Evolutionary conservation across 2,888 invertebrate species (phyloP), one percentile per base, ranked within the genome.

Genomic region (Ommatoiulus sabulosus): DNA sequence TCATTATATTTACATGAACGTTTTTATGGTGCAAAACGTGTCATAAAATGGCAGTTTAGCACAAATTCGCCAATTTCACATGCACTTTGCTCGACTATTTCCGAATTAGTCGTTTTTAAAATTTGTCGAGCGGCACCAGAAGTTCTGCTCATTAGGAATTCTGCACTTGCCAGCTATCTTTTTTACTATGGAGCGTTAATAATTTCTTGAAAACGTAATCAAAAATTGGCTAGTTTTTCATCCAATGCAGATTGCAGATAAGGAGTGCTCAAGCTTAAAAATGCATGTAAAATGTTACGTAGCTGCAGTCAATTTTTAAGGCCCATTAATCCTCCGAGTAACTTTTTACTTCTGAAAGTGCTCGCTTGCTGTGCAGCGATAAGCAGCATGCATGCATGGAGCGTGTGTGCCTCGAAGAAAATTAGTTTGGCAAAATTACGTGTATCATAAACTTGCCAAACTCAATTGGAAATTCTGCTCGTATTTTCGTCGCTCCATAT

Each of bases 381-480:
- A 72, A 72, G 72, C 72, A 72, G 72, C 72, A 5, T 72, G 72
- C 1, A 17, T 63, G 63, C n/a, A 57, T 57, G n/a, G n/a, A n/a
- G n/a, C n/a, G 15, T 52, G 63, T n/a, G n/a, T 63, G 17, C 63
- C 63, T 3, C n/a, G n/a, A 72, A 72, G 72, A 3, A 72, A 72
- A 72, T 72, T 72, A 72, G 72, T 72, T 72, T 6, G 20, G 0
- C 24, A 24, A 24, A 72, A 72, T 72, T 24, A 72, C 72, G 52
- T 24, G 72, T 72, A 72, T 72, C 72, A 72, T 72, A 72, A 72
- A 72, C 24, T 72, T 72, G 72, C 72, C 72, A 72, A 72, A 72
- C 72, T 72, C 72, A 72, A 72, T 72, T 72, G 72, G 20, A 72
- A 72, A 72, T 72, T 72, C 24, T 20, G 72, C 20, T 72, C 72